Base-by-base conservation (phyloP, 2,113 vertebrate genomes). In the Cottus gobio region DNA sequence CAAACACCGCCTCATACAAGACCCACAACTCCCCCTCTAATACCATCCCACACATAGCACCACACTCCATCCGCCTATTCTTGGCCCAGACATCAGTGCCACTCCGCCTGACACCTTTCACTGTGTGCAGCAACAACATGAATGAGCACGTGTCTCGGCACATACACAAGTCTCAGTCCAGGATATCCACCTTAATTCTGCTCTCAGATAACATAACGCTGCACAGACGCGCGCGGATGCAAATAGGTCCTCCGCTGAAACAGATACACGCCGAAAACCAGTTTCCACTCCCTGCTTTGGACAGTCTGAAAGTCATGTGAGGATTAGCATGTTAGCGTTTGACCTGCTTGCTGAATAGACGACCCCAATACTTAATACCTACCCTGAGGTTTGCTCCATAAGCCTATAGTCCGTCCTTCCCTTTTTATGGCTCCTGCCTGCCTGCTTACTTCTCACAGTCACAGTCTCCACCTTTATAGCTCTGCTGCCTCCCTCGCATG, bases 291-390 rank as follows among this genome's bases (percentile, higher is more conserved):
- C 30, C 57, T 30, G 28, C 26, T 67, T 57, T 34, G 68, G 82
- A 63, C 75, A 66, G 70, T 74, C 77, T 80, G 66, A 68, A 67
- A 77, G 84, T 73, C 63, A 71, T 82, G 79, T 34, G 73, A 71
- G 72, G 91, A 92, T 93, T 90, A 93, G 80, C 86, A 86, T 79
- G 90, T 92, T 91, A 87, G 84, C 52, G 31, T 90, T 86, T 93
- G 90, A 93, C 83, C 89, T 87, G 79, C 82, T 63, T 56, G 83
- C 84, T 83, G 77, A 92, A 84, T 20, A 79, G 84, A 80, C 67
- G 83, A 92, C 87, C 90, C 72, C 60, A 63, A 77, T 71, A 71
- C 89, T 89, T 92, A 92, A 93, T 88, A 91, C 90, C 87, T 73
- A 78, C 84, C 85, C 84, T 83, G 84, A 87, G 87, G 82, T 89